These are phyloP conservation scores for Bolborhynchus lineola DNA, from an alignment of 2,113 vertebrate species.

Conservation along the genomic window DNA sequence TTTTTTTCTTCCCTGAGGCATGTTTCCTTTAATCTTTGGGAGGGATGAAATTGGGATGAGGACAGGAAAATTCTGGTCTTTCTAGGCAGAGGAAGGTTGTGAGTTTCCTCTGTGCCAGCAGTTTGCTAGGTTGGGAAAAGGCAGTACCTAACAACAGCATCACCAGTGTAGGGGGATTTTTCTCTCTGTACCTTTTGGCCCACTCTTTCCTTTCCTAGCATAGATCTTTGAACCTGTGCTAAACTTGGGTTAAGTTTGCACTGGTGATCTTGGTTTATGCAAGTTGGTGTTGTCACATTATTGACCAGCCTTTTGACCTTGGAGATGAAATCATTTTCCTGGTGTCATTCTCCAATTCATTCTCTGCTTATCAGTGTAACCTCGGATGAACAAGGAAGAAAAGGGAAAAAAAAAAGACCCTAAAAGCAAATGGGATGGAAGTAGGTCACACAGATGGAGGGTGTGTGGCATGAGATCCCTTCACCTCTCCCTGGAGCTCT, in stretches of 20 bases:
- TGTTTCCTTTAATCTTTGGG: not conserved
- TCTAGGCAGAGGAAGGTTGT: not conserved
- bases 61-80: not conserved
- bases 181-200: not conserved
- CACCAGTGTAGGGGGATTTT: not conserved
- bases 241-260: not conserved
- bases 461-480: not conserved
- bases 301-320: not conserved
- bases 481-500: not conserved
- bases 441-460: not conserved
- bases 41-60: not conserved
- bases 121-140: not conserved
- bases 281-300: not conserved
- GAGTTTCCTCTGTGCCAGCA: not conserved
- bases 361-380: not conserved
- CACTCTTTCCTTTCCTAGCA: not conserved
- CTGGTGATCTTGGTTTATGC: not conserved
- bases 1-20: not conserved
- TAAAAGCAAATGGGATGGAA: not conserved
- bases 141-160: not conserved
- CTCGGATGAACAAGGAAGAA: not conserved
- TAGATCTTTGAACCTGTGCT: not conserved
- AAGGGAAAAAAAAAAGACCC: not conserved
- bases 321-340: not conserved
- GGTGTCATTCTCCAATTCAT: not conserved